A percentile compares a stretch with the other conserved stretches of the same genome.
Evolutionary conservation across 2,113 vertebrate genomes (phyloP).

Genomic region (Puffinus mauretanicus): DNA sequence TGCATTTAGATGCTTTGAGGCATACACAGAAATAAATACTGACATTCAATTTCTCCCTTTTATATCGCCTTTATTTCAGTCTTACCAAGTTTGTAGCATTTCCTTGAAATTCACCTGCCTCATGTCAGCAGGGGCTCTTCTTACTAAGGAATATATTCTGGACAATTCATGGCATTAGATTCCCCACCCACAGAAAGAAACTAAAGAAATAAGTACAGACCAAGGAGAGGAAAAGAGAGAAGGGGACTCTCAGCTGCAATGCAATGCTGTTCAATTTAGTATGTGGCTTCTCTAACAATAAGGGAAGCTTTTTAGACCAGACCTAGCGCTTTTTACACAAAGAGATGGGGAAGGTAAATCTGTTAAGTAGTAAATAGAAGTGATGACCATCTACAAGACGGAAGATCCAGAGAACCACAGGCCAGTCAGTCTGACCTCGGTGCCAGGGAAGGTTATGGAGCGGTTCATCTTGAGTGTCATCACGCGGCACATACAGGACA

Average conservation of each 20-base stretch:
- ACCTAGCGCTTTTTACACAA: neutral
- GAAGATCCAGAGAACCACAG: neutral
- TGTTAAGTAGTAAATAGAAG: neutral
- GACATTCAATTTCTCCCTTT: neutral
- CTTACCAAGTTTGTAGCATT: neutral
- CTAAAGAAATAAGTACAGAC: neutral
- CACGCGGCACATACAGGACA: too few relatives aligned
- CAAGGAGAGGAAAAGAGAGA: neutral
- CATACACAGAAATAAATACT: neutral
- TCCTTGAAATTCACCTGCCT: neutral
- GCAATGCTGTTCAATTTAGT: neutral
- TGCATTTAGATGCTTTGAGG: neutral
- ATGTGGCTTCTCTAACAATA: neutral
- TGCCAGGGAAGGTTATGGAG: neutral
- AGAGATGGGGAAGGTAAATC: neutral
- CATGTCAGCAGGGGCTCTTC: neutral
- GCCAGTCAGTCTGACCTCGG: neutral
- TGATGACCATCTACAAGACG: rapidly evolving
- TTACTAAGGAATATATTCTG: neutral
- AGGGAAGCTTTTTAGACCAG: neutral
- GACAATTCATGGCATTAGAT: neutral
- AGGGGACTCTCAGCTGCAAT: neutral
- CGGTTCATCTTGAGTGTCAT: too few relatives aligned
- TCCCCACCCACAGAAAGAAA: neutral
- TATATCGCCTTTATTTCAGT: neutral